These are phyloP conservation scores for Pollenia angustigena DNA, from an alignment of 2,888 invertebrate species.

Conservation along the genomic window DNA sequence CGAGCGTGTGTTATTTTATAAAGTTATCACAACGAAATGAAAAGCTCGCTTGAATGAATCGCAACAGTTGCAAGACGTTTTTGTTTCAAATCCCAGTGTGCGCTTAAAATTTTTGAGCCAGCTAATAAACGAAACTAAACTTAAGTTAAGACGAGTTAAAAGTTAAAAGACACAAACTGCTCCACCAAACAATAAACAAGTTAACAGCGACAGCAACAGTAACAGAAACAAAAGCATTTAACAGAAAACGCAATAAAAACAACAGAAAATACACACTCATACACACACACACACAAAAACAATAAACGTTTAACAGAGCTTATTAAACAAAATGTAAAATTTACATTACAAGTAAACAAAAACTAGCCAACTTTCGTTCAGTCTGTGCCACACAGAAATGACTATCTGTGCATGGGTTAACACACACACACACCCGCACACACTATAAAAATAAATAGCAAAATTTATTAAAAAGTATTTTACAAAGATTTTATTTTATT, in stretches of 20 bases:
- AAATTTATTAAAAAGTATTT: neutral
- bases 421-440: neutral
- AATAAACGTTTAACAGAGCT: conserved; percentile 1
- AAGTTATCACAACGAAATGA: conserved; percentile 84
- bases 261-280: neutral
- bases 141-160: conserved; percentile 62
- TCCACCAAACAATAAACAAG: conserved; percentile 18
- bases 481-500: neutral
- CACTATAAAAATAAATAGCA: too few relatives aligned
- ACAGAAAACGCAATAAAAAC: conserved; percentile 33
- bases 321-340: conserved; percentile 45
- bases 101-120: conserved; percentile 76
- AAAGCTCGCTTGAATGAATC: conserved; percentile 84
- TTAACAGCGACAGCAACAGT: conserved; percentile 51
- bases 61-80: conserved; percentile 82
- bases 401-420: neutral
- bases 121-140: conserved; percentile 66
- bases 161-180: conserved; percentile 53
- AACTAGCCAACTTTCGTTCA: neutral
- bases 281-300: neutral
- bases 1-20: conserved; percentile 81
- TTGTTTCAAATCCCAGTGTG: conserved; percentile 79
- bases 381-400: too few relatives aligned
- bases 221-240: conserved; percentile 35
- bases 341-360: conserved; percentile 34